Evolutionary conservation across 1,140 invertebrate species (phyloP).

Genomic region (Anoplophora glabripennis): DNA sequence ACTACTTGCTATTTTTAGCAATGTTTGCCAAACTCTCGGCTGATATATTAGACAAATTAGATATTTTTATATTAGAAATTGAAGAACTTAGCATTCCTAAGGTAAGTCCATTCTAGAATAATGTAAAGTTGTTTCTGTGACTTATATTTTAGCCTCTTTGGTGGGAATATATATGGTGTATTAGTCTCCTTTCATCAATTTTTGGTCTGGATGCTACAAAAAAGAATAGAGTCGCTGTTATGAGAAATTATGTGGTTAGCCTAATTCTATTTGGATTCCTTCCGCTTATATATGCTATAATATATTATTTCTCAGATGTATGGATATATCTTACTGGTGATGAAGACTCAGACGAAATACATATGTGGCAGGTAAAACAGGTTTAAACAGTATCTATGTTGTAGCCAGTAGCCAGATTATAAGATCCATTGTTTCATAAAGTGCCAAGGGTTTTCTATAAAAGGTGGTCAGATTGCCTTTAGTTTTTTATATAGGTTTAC

Average conservation of each 20-base stretch:
- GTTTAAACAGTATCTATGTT: not conserved
- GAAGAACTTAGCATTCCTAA: constrained; percentile 90
- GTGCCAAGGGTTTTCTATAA: too few species aligned
- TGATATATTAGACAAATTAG: constrained; percentile 86
- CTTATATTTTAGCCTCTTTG: constrained; percentile 64
- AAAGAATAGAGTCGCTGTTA: constrained; percentile 73
- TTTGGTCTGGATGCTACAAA: constrained; percentile 82
- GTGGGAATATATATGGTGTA: constrained; percentile 95
- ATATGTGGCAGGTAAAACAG: constrained; percentile 71
- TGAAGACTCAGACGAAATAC: constrained; percentile 63
- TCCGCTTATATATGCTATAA: constrained; percentile 76
- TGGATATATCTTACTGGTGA: constrained; percentile 72
- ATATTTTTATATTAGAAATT: constrained; percentile 91
- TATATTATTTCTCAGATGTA: constrained; percentile 83
- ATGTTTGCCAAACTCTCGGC: constrained; percentile 90
- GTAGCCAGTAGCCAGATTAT: too few species aligned
- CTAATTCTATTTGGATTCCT: constrained; percentile 74
- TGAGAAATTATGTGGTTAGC: constrained; percentile 81
- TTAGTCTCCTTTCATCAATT: constrained; percentile 81
- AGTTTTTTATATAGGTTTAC: too few species aligned
- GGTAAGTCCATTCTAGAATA: constrained; percentile 52
- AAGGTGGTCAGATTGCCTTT: too few species aligned
- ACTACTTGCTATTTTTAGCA: constrained; percentile 82
- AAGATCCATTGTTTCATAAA: too few species aligned
- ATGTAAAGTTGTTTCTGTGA: too few species aligned